Percentiles rank a stretch among this genome's conserved stretches.
Evolutionary conservation across 37 sponge, comb jelly and placozoan genomes (phyloP).

Genomic region (Chondrosia reniformis): DNA sequence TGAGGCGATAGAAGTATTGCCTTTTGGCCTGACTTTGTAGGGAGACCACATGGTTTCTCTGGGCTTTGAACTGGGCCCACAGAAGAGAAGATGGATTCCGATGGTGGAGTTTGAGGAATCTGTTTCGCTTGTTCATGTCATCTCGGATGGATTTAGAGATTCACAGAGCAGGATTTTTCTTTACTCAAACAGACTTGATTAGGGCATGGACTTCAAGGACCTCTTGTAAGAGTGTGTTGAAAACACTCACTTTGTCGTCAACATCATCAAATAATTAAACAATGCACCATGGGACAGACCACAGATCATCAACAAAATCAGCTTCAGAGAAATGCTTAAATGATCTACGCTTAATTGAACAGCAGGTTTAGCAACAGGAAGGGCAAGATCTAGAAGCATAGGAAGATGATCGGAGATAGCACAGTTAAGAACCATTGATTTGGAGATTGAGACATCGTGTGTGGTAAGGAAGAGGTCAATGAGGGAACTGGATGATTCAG

Average conservation of each 20-base stretch:
- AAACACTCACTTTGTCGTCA: conserved; percentile 5
- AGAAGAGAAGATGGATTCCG: not conserved
- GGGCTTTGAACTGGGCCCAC: not conserved
- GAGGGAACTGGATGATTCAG: not conserved
- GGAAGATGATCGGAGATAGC: conserved; percentile 2
- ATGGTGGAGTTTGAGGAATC: not conserved
- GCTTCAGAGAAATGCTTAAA: not conserved
- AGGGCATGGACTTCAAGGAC: not conserved
- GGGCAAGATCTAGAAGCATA: not conserved
- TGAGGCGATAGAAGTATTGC: not conserved
- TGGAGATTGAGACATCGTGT: not conserved
- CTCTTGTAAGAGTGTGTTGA: not conserved
- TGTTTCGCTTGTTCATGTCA: conserved; percentile 3
- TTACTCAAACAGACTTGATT: not conserved
- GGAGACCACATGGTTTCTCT: conserved; percentile 10
- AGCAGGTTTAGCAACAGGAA: not conserved
- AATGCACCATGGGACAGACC: not conserved
- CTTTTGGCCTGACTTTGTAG: conserved; percentile 5
- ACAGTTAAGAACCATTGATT: not conserved
- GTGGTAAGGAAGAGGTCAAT: conserved; percentile 8
- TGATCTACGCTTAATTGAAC: not conserved
- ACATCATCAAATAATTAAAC: not conserved
- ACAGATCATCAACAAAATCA: not conserved
- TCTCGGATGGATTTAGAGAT: not conserved
- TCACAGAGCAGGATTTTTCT: not conserved